Conservation (phyloP, 2,113 vertebrate genomes). For the Nesoenas mayeri region DNA sequence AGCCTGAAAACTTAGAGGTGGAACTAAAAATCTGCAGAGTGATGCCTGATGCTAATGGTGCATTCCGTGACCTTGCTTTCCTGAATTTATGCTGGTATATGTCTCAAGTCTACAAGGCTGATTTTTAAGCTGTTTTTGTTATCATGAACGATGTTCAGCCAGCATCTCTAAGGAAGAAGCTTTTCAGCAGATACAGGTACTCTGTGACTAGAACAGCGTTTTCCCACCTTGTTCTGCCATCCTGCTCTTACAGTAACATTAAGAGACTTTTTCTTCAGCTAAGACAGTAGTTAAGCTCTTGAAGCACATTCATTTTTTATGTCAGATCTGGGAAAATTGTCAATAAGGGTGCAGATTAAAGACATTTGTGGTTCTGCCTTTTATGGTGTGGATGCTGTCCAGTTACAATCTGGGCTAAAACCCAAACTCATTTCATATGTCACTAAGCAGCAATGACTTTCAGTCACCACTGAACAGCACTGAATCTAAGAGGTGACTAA, state of each 20-base stretch:
- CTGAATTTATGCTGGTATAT: not conserved
- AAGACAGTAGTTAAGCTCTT: not conserved
- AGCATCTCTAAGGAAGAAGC: not conserved
- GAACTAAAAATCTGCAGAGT: not conserved
- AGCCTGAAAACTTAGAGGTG: not conserved
- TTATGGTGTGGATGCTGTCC: conserved; percentile 36
- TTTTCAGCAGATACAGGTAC: not conserved
- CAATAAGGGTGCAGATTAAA: not conserved
- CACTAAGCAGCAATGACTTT: conserved; percentile 46
- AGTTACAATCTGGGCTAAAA: conserved; percentile 12
- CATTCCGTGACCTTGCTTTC: not conserved
- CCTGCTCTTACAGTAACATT: not conserved
- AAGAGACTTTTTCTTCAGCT: not conserved
- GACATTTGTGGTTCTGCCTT: not conserved
- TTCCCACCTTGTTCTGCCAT: not conserved
- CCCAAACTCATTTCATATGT: conserved; percentile 50
- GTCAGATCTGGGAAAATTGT: not conserved
- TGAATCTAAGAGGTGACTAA: conserved; percentile 32
- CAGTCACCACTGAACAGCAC: not conserved
- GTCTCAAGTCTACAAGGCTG: not conserved
- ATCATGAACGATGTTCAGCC: not conserved
- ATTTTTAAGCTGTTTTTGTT: not conserved
- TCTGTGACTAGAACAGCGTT: not conserved
- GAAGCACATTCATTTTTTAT: not conserved
- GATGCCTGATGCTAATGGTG: not conserved